phyloP scores from a whole-genome alignment of 2,888 invertebrate species.

The Danaus chrysippus region DNA sequence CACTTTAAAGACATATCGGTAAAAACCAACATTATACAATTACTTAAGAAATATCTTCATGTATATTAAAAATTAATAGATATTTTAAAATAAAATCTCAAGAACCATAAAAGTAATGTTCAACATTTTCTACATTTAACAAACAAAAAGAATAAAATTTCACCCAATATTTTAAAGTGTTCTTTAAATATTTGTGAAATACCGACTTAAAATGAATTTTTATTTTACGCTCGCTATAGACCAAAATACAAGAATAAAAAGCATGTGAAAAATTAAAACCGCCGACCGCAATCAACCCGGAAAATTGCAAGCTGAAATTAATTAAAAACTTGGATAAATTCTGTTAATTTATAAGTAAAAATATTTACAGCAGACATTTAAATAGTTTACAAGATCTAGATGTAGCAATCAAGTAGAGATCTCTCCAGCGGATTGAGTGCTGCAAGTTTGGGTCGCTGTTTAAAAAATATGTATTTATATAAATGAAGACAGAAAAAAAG shows the following conservation, averaged over 20 bases:
- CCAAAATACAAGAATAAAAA: slow-evolving; percentile 18
- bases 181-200: slow-evolving; percentile 7
- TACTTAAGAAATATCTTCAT: background rate
- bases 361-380: slow-evolving; percentile 33
- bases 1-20: slow-evolving; percentile 14
- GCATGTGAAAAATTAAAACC: slow-evolving; percentile 21
- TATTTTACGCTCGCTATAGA: slow-evolving; percentile 9
- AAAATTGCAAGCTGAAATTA: slow-evolving; percentile 28
- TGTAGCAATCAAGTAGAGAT: slow-evolving; percentile 5
- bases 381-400: slow-evolving; percentile 21
- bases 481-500: too few relatives aligned
- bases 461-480: background rate
- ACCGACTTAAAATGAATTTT: slow-evolving; percentile 4
- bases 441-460: background rate
- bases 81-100: background rate
- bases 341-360: slow-evolving; percentile 42
- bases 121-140: background rate
- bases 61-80: background rate
- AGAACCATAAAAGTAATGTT: background rate
- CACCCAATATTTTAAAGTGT: slow-evolving; percentile 3
- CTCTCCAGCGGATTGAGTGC: background rate
- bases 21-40: background rate
- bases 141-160: background rate
- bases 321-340: slow-evolving; percentile 41
- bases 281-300: slow-evolving; percentile 25